Percentiles rank a stretch among this genome's conserved stretches.
Conservation (phyloP, 2,888 invertebrate genomes). For the Melanargia galathea region DNA sequence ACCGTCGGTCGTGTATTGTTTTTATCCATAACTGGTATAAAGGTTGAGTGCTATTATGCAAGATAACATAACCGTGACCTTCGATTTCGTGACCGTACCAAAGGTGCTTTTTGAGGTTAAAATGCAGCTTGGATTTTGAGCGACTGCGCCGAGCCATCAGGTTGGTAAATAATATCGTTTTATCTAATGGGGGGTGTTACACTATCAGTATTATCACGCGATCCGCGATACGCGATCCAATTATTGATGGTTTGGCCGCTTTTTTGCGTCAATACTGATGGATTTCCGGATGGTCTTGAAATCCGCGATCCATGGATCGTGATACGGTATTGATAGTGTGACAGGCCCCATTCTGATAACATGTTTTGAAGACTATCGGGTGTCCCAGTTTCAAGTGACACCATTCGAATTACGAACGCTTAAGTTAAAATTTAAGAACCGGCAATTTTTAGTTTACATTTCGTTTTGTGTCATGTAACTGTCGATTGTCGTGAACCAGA, state of each 20-base stretch:
- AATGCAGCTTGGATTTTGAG: slow-evolving; percentile 80
- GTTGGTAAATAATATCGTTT: slow-evolving; percentile 70
- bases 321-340: too few species aligned
- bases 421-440: slow-evolving; percentile 1
- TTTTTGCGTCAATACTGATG: too few species aligned
- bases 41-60: slow-evolving; percentile 76
- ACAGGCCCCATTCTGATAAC: slow-evolving; percentile 59
- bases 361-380: slow-evolving; percentile 56
- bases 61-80: slow-evolving; percentile 79
- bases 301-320: too few species aligned
- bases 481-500: slow-evolving; percentile 10
- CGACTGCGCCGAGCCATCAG: slow-evolving; percentile 79
- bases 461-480: slow-evolving; percentile 16
- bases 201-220: too few species aligned
- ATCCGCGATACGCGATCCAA: too few species aligned
- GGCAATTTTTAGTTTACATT: slow-evolving; percentile 27
- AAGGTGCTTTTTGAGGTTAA: slow-evolving; percentile 80
- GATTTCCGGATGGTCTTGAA: too few species aligned
- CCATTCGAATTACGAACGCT: slow-evolving; percentile 16
- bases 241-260: too few species aligned
- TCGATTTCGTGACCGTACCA: slow-evolving; percentile 74
- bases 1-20: slow-evolving; percentile 74
- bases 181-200: too few species aligned
- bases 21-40: slow-evolving; percentile 65
- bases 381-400: slow-evolving; percentile 51